Conservation (phyloP, 1,140 invertebrate genomes). For the Dryas iulia region DNA sequence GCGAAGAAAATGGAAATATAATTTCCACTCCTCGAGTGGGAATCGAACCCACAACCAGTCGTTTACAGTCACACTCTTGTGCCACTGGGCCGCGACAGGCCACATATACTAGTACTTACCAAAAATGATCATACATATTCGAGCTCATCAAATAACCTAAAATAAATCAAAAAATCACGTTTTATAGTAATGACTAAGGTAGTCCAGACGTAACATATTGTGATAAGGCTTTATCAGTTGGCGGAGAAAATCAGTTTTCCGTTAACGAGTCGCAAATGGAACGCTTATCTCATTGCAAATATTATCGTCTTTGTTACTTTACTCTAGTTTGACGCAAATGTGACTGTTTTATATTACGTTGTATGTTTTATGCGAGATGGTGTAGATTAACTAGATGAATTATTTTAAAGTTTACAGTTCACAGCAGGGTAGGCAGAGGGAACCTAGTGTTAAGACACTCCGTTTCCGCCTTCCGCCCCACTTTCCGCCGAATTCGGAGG, state of each 20-base stretch:
- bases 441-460: no score
- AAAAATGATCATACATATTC: no score
- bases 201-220: background rate
- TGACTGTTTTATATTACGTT: background rate
- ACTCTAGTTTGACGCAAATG: background rate
- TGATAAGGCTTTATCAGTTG: background rate
- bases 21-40: no score
- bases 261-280: background rate
- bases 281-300: background rate
- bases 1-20: no score
- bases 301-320: background rate
- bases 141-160: background rate
- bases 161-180: background rate
- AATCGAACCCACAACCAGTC: no score
- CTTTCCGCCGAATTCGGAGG: no score
- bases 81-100: no score
- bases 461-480: no score
- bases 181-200: background rate
- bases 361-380: background rate
- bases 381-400: background rate
- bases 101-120: no score
- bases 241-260: slow-evolving; percentile 3
- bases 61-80: no score
- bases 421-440: no score
- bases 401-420: background rate